These are phyloP conservation scores for Phragmatobia fuliginosa DNA, from an alignment of 2,888 invertebrate species.

Conservation along the genomic window DNA sequence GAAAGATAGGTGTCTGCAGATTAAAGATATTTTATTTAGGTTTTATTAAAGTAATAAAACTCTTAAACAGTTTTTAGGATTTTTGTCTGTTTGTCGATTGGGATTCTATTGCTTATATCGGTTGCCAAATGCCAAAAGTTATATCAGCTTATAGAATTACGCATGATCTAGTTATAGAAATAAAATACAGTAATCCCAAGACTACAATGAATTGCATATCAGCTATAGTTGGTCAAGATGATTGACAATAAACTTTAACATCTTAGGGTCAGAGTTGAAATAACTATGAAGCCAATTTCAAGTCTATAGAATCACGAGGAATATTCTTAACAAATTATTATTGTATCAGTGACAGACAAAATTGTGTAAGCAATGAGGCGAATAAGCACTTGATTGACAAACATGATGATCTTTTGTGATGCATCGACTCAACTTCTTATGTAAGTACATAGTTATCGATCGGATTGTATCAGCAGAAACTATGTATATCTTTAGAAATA, in stretches of 20 bases:
- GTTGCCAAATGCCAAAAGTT: too few relatives aligned
- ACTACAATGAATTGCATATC: neutral
- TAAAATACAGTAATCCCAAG: neutral
- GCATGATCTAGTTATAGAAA: too few relatives aligned
- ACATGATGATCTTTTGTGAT: neutral
- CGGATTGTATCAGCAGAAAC: neutral
- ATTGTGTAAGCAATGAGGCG: conserved; percentile 8
- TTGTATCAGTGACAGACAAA: neutral
- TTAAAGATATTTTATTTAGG: too few relatives aligned
- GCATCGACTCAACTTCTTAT: conserved; percentile 4
- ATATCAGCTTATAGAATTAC: too few relatives aligned
- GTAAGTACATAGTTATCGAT: neutral
- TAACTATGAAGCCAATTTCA: neutral
- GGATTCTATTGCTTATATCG: too few relatives aligned
- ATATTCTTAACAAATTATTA: neutral
- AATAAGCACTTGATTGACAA: conserved; percentile 16
- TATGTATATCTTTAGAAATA: too few relatives aligned
- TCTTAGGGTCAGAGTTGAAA: conserved; percentile 9
- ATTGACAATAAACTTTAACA: conserved; percentile 2
- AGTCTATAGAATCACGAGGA: conserved; percentile 1
- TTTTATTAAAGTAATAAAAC: too few relatives aligned
- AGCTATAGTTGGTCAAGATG: conserved; percentile 8
- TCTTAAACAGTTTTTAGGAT: too few relatives aligned
- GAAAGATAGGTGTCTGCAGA: too few relatives aligned
- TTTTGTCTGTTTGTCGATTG: too few relatives aligned